Base-by-base conservation (phyloP, 2,888 invertebrate species). In the Suillia variegata region DNA sequence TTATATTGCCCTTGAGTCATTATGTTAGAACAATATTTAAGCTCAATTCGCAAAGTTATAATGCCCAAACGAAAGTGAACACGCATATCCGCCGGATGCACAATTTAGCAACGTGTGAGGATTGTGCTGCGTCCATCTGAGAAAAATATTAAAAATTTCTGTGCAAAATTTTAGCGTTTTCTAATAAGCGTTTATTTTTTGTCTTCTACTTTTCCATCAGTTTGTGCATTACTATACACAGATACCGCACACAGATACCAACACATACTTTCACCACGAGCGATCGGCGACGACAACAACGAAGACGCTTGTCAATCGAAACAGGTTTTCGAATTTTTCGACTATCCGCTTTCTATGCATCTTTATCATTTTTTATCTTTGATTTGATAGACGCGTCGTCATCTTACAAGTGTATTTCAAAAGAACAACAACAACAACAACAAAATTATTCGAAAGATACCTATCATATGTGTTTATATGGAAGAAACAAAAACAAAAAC, bases 381-480 rank as follows among this genome's bases (percentile, higher is more conserved):
- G 4, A n/a, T 38, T 12, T 8, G 4, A 45, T 4, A 18, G 51
- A 2, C 38, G 21, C 38, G 21, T n/a, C n/a, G n/a, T 53, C 53
- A 45, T 18, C 20, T 45, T n/a, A n/a, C 45, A 13, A 10, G 20
- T 45, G 18, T n/a, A n/a, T 45, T 45, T 45, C 45, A 20, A 45
- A 45, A 45, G 15, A 38, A 38, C n/a, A n/a, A n/a, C n/a, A 59
- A 52, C 59, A 62, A 62, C 53, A 55, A 63, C 22, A 48, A 47
- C 13, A 20, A 55, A 33, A 48, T 24, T 10, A 49, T n/a, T 20
- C 17, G 10, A 48, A 13, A 48, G 13, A 22, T 54, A 58, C 55
- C n/a, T 63, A 55, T 42, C 26, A 70, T 73, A 74, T 74, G 72
- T 70, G 72, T 72, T 72, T 72, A 72, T 72, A 73, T 74, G 74